phyloP scores from a whole-genome alignment of 2,797 vertebrate genomes.

The Phylloscopus collybita region DNA sequence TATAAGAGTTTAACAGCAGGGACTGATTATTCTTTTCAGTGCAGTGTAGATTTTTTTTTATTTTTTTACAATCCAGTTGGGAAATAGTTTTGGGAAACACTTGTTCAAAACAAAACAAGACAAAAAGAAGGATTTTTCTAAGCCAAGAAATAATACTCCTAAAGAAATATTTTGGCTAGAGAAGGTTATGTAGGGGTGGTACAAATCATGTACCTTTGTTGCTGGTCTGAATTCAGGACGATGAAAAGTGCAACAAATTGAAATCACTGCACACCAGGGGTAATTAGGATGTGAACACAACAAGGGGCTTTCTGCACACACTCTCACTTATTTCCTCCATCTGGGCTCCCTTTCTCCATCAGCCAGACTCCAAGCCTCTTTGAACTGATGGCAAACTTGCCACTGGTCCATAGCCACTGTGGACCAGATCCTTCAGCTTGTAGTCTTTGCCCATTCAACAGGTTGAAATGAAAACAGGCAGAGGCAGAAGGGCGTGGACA shows the following conservation, averaged over 20 bases:
- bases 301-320: background rate
- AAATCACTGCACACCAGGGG: background rate
- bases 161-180: conserved; percentile 60
- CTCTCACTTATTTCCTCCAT: background rate
- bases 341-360: background rate
- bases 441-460: background rate
- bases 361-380: background rate
- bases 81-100: conserved; percentile 78
- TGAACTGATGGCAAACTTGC: background rate
- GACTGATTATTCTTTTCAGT: conserved; percentile 50
- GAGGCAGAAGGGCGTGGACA: background rate
- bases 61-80: conserved; percentile 39
- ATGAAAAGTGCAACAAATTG: background rate
- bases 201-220: conserved; percentile 8
- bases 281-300: background rate
- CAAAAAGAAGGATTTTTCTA: conserved; percentile 28
- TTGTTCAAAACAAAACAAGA: conserved; percentile 75
- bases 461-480: background rate
- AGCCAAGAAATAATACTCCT: conserved; percentile 60
- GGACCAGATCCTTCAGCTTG: background rate
- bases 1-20: conserved; percentile 32
- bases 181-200: background rate
- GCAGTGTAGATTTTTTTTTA: conserved; percentile 6
- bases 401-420: background rate
- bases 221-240: background rate